Base-by-base conservation (phyloP, 2,888 invertebrate genomes). In the Cheiracanthium punctorium region DNA sequence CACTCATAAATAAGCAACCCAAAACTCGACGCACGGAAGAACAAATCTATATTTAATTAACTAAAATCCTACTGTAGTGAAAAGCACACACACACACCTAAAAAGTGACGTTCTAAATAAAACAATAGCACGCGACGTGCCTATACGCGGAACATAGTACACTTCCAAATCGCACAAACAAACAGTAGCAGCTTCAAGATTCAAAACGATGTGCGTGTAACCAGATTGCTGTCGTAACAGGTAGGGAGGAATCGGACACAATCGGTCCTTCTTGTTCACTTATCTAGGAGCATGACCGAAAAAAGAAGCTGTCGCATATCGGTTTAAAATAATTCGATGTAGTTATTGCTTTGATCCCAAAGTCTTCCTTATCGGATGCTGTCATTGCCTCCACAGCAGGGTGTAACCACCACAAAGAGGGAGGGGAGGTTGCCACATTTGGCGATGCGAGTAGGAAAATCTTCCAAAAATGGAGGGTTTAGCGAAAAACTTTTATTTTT, bases 301-400 rank as follows among this genome's bases (percentile, higher is more conserved):
- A n/a, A n/a, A n/a, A 58, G 20, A 58, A 24, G 58, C 20, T 58
- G 43, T 58, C 58, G 58, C 58, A 5, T 24, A 58, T 58, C 58
- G 58, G 58, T 58, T 58, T 58, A 58, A 58, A 58, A 58, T 58
- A 58, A 58, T 58, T 58, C 58, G 24, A 58, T 58, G 58, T 58
- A n/a, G 58, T 58, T 58, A 58, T 58, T 58, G 58, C 58, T 24
- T 58, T 58, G 4, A 24, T 24, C 24, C 58, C 17, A 20, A 24
- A n/a, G 12, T 24, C 58, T 58, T 24, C 58, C 58, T 58, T 58
- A 58, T 58, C 58, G 58, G 58, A n/a, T 48, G 48, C 48, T n/a
- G 48, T 17, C 48, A 48, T n/a, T 48, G n/a, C 58, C 58, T 58
- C 24, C 58, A 58, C 58, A 58, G 58, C 58, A 24, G 58, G 58